Base-by-base conservation (phyloP, 2,797 vertebrate genomes). In the Moxostoma hubbsi region DNA sequence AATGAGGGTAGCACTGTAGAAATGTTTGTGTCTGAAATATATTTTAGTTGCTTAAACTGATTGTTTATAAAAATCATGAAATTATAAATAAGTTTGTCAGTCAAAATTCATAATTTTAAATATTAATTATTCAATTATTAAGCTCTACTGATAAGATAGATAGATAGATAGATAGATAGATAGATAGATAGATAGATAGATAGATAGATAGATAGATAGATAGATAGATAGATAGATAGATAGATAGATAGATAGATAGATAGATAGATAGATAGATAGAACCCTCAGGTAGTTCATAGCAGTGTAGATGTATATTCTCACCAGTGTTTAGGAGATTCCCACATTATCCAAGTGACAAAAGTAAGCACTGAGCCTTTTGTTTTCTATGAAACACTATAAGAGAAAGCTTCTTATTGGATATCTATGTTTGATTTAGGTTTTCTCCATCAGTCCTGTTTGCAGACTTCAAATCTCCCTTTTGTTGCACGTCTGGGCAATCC, bases 381-480 rank as follows among this genome's bases (percentile, higher is more conserved):
- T 70, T 80, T 73, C 82, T 81, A 86, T 82, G 77, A 86, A 78
- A 78, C 81, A 87, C 85, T 72, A 87, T 89, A 79, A 86, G 70
- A 82, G 84, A 92, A 93, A 93, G 91, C 92, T 84, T 91, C 91
- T 93, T 93, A 92, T 85, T 61, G 81, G 84, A 81, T 90, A 90
- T 91, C 85, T 87, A 73, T 93, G 86, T 92, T 93, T 93, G 90
- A 86, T 87, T 91, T 90, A 89, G 86, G 83, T 90, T 90, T 92
- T 89, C 77, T 81, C 83, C 53, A 88, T 90, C 85, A 88, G 85
- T 85, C 90, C 88, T 93, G 86, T 93, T 93, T 93, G 92, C 91
- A 88, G 86, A 90, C 90, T 58, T 93, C 91, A 94, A 94, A 94
- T 91, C 91, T 93, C 93, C 51, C 73, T 83, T 90, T 93, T 94